phyloP scores from a whole-genome alignment of 2,888 invertebrate species.

The Amaurobius ferox region DNA sequence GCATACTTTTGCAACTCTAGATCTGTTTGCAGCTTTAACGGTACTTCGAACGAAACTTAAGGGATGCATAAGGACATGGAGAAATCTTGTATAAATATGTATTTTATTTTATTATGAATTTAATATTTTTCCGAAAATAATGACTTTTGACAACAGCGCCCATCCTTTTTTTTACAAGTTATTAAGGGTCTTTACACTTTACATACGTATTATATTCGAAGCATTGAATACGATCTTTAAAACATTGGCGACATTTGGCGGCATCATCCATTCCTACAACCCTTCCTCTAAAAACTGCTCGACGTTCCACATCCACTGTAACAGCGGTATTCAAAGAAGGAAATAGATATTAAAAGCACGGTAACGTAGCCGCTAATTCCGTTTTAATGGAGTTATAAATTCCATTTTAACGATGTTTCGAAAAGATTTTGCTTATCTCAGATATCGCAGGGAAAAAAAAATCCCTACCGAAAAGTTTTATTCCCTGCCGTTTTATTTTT shows the following conservation, averaged over 20 bases:
- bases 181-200: too few relatives aligned
- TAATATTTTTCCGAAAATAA: too few relatives aligned
- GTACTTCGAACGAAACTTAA: too few relatives aligned
- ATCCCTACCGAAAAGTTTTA: slow-evolving; percentile 48
- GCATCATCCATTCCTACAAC: background rate
- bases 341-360: slow-evolving; percentile 55
- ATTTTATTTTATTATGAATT: too few relatives aligned
- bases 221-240: too few relatives aligned
- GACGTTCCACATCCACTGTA: slow-evolving; percentile 24
- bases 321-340: slow-evolving; percentile 66
- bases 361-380: slow-evolving; percentile 62
- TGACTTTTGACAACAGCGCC: too few relatives aligned
- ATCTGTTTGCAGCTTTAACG: too few relatives aligned
- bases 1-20: too few relatives aligned
- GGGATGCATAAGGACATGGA: too few relatives aligned
- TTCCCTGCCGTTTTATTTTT: slow-evolving; percentile 50
- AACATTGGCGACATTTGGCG: slow-evolving; percentile 43
- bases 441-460: background rate
- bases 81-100: too few relatives aligned
- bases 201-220: too few relatives aligned
- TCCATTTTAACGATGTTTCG: slow-evolving; percentile 66
- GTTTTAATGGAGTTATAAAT: slow-evolving; percentile 70
- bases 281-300: slow-evolving; percentile 17
- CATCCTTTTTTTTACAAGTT: too few relatives aligned
- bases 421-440: slow-evolving; percentile 66